These are phyloP conservation scores for Nemapogon koenigi DNA, from an alignment of 2,888 invertebrate genomes.

Conservation along the genomic window DNA sequence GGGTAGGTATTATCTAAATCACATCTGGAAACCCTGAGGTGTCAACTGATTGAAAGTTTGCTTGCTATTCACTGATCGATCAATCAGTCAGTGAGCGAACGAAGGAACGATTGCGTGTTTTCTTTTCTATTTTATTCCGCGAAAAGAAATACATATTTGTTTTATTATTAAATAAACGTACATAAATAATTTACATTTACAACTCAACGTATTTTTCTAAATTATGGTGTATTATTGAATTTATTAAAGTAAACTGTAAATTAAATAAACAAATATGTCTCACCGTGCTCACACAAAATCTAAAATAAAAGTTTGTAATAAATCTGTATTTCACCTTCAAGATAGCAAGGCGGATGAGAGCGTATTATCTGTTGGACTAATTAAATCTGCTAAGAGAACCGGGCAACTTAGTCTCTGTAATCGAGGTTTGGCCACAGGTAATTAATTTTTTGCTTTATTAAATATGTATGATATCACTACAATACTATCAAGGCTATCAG, in stretches of 20 bases:
- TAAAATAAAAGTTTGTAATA: slow-evolving; percentile 42
- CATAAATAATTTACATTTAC: neutral
- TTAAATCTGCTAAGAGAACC: slow-evolving; percentile 81
- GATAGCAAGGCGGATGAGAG: slow-evolving; percentile 73
- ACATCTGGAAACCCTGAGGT: no score
- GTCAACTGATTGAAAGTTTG: no score
- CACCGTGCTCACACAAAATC: slow-evolving; percentile 36
- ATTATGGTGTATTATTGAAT: neutral
- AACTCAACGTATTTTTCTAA: neutral
- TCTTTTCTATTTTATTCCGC: no score
- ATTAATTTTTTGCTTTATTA: no score
- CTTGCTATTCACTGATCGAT: no score
- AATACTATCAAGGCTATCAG: no score
- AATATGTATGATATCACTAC: no score
- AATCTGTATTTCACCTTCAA: slow-evolving; percentile 73
- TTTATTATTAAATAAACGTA: neutral
- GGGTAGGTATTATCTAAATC: no score
- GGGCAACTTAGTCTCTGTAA: slow-evolving; percentile 83
- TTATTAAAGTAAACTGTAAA: no score
- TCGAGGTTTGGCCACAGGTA: slow-evolving; percentile 76
- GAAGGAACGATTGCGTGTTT: no score
- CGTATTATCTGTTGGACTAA: slow-evolving; percentile 71
- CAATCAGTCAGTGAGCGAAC: no score
- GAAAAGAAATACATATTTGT: no score
- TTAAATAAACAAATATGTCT: slow-evolving; percentile 30